Conservation (phyloP, 1,140 invertebrate species). For the Hypothenemus hampei region DNA sequence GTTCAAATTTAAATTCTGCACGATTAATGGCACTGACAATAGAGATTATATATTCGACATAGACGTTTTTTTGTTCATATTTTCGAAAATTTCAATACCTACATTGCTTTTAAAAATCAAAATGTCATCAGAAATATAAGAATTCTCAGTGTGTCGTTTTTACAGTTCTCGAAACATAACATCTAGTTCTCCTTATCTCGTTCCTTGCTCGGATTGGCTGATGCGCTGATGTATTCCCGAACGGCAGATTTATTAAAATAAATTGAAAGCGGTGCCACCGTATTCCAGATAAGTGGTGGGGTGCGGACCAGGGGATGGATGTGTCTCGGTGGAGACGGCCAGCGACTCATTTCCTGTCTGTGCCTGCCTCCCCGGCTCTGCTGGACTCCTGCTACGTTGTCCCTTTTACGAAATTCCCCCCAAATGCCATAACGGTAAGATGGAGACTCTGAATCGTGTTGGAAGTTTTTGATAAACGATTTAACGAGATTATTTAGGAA, state of each 20-base stretch:
- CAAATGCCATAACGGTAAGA: background rate
- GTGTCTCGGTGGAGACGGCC: slow-evolving; percentile 24
- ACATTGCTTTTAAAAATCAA: too few relatives aligned
- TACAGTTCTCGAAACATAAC: too few relatives aligned
- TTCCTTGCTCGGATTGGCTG: slow-evolving; percentile 39
- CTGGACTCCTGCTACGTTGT: background rate
- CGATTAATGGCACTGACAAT: background rate
- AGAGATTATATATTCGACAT: too few relatives aligned
- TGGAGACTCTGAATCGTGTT: background rate
- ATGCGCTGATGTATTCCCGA: slow-evolving; percentile 37
- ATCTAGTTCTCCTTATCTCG: slow-evolving; percentile 34
- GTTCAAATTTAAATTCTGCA: background rate
- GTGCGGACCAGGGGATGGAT: slow-evolving; percentile 31
- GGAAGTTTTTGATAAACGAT: background rate
- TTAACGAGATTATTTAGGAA: background rate
- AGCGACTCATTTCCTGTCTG: slow-evolving; percentile 39
- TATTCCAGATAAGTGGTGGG: slow-evolving; percentile 35
- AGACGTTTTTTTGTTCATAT: too few relatives aligned
- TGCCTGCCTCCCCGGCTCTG: background rate
- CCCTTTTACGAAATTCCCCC: background rate
- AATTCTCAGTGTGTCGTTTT: too few relatives aligned
- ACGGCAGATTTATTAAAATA: slow-evolving; percentile 41
- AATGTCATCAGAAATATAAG: background rate
- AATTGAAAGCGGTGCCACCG: slow-evolving; percentile 39
- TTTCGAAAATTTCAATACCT: too few relatives aligned